These are phyloP conservation scores for Microctenopoma stevenorrisi DNA, from an alignment of 2,797 vertebrate genomes.

Conservation along the genomic window DNA sequence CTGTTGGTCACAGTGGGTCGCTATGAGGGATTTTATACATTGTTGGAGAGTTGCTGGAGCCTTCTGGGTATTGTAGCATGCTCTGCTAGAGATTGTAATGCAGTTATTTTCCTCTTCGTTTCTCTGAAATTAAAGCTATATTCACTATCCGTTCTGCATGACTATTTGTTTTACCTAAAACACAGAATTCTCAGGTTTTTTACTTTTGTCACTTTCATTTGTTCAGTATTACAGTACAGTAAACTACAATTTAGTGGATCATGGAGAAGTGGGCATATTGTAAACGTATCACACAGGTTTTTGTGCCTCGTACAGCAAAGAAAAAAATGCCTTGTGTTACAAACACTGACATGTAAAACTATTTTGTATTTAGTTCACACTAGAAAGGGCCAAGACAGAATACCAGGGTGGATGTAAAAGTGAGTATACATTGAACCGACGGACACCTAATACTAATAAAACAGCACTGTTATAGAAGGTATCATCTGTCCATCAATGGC, in stretches of 20 bases:
- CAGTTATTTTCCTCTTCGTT: conserved; percentile 29
- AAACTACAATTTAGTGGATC: not conserved
- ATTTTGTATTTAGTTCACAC: too few relatives aligned
- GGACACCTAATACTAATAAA: too few relatives aligned
- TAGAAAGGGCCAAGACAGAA: too few relatives aligned
- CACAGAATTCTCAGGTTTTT: conserved; percentile 6
- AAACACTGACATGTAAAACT: too few relatives aligned
- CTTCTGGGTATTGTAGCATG: conserved; percentile 47
- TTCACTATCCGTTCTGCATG: conserved; percentile 13
- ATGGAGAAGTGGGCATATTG: too few relatives aligned
- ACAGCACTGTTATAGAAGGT: too few relatives aligned
- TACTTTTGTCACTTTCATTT: not conserved
- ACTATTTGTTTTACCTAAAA: conserved; percentile 13
- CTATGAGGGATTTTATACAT: conserved; percentile 59
- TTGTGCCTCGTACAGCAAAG: too few relatives aligned
- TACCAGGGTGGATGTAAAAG: too few relatives aligned
- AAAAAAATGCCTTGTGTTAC: too few relatives aligned
- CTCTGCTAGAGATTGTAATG: conserved; percentile 34
- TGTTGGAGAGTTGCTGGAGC: conserved; percentile 41
- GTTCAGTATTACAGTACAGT: not conserved
- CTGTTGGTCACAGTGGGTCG: conserved; percentile 62
- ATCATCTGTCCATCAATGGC: too few relatives aligned
- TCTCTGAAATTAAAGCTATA: conserved; percentile 18
- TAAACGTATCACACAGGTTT: too few relatives aligned
- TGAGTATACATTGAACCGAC: too few relatives aligned